Evolutionary conservation across 2,113 vertebrate species (phyloP), one percentile per base, ranked within the genome.

Genomic region (Colossoma macropomum): DNA sequence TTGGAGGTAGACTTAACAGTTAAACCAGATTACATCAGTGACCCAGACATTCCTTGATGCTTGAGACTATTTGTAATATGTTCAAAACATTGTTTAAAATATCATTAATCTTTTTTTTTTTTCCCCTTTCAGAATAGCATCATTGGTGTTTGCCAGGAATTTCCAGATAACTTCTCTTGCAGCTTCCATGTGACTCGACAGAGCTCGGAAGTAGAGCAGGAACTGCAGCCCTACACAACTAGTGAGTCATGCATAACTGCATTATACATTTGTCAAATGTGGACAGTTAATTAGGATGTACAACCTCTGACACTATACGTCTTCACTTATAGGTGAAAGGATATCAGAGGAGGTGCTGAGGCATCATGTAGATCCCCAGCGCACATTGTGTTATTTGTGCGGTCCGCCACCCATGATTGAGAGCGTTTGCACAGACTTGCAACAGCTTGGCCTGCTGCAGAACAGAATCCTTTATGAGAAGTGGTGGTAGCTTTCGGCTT

Each of bases 331-430:
- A 99, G 98, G 93, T 71, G 93, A 96, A 90, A 95, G 97, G 93
- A 95, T 99, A 92, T 94, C 94, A 15, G 92, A 92, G 82, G 89
- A 92, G 86, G 92, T 95, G 82, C 87, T 99, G 86, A 88, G 82
- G 88, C 86, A 92, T 73, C 94, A 92, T 0, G 84, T 96, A 75
- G 85, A 92, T 84, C 95, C 95, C 0, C 75, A 92, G 48, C 89
- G 95, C 83, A 97, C 96, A 56, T 88, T 97, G 79, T 99, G 97
- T 92, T 99, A 96, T 90, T 93, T 99, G 77, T 99, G 98, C 10
- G 98, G 98, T 23, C 98, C 98, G 12, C 98, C 97, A 45, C 96
- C 96, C 11, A 99, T 99, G 97, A 97, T 96, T 12, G 95, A 98
- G 90, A 95, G 94, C 0, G 83, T 97, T 90, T 97, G 96, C 83